Percentiles rank a stretch among this genome's conserved stretches.
Conservation (phyloP, 1,140 invertebrate genomes). For the Calephelis virginiensis region DNA sequence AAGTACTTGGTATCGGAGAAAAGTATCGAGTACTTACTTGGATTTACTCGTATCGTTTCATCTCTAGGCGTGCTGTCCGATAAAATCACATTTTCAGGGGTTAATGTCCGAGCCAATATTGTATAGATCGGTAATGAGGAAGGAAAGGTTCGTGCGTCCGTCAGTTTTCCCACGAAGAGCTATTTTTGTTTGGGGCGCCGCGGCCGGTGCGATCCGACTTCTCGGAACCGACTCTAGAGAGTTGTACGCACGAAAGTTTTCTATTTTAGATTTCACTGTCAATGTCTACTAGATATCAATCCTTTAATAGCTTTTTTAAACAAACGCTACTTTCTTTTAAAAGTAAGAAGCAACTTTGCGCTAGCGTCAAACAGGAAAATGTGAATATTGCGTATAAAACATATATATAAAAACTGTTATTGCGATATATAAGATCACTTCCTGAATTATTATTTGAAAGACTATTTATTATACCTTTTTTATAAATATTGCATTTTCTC, state of each 20-base stretch:
- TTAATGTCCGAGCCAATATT: constrained; percentile 27
- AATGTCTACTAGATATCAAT: constrained; percentile 38
- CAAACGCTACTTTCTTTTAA: neutral
- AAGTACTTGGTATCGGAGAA: too few relatives aligned
- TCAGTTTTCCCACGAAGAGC: constrained; percentile 43
- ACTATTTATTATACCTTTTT: too few relatives aligned
- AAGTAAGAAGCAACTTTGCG: neutral
- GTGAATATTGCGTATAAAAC: too few relatives aligned
- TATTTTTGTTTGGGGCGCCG: constrained; percentile 41
- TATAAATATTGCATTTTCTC: too few relatives aligned
- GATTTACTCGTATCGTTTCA: too few relatives aligned
- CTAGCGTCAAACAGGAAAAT: too few relatives aligned
- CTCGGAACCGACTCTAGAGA: constrained; percentile 41
- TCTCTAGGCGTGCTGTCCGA: too few relatives aligned
- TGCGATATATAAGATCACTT: too few relatives aligned
- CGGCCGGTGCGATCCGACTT: constrained; percentile 36
- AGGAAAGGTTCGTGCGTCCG: constrained; percentile 35
- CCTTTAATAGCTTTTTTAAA: constrained; percentile 18
- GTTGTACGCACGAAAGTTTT: constrained; percentile 40
- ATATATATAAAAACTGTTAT: too few relatives aligned
- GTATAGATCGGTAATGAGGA: constrained; percentile 29
- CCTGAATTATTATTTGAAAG: too few relatives aligned
- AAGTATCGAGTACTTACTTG: too few relatives aligned
- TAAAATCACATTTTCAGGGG: constrained; percentile 13
- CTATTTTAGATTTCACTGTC: constrained; percentile 48